phyloP scores from a whole-genome alignment of 2,113 vertebrate genomes.

The Nymphicus hollandicus region DNA sequence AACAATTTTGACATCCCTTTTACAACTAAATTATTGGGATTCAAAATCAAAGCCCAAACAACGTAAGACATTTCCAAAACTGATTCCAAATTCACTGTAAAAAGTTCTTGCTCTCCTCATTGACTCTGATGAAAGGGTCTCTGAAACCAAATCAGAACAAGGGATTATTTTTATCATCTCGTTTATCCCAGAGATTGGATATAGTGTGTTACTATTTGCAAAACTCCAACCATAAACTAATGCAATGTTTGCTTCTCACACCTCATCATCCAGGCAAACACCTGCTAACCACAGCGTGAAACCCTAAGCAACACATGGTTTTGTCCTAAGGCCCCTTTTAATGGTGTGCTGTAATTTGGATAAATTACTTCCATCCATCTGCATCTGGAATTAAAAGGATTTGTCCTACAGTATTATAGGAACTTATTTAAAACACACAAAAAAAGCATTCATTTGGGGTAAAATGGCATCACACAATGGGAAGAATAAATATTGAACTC shows the following conservation, averaged over 20 bases:
- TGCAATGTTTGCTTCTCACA: not conserved
- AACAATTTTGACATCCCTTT: accelerated
- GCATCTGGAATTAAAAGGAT: not conserved
- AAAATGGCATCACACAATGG: not conserved
- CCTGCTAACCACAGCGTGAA: not conserved
- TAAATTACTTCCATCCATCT: not conserved
- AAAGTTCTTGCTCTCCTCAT: not conserved
- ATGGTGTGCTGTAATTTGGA: not conserved
- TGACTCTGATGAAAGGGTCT: not conserved
- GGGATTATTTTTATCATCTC: not conserved
- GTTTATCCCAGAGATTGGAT: not conserved
- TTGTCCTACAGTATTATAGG: not conserved
- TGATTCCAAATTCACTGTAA: accelerated
- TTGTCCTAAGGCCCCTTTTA: not conserved
- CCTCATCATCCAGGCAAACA: not conserved
- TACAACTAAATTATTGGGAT: not conserved
- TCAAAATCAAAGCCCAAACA: not conserved
- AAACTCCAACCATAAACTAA: not conserved
- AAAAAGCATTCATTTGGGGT: not conserved
- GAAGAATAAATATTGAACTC: not conserved
- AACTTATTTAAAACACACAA: not conserved
- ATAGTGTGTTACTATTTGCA: not conserved
- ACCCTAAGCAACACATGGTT: not conserved
- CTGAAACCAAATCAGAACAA: not conserved
- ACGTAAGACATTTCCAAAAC: not conserved